Evolutionary conservation across 2,797 vertebrate species (phyloP), one percentile per base, ranked within the genome.

Genomic region (Darevskia nairensis): DNA sequence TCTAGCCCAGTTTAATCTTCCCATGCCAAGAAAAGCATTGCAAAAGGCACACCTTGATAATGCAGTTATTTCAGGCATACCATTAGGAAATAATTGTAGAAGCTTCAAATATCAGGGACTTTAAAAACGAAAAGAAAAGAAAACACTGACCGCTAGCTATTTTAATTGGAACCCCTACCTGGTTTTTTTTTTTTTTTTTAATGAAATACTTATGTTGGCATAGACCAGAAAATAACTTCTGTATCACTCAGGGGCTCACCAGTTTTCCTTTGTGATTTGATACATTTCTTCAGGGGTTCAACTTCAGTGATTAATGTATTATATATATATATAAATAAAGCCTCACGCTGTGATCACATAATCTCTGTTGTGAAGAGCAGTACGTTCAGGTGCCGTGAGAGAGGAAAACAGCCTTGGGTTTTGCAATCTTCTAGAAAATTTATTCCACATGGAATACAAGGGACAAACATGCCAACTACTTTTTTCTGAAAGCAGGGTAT

Each of bases 21-120:
- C 86, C 72, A 6, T 74, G 84, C 82, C 86, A 46, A 89, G 78
- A 68, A 85, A 46, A 74, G 13, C 66, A 1, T 66, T 59, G 41
- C 21, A 39, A 88, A 92, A 90, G 44, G 77, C 82, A 69, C 69
- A 82, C 1, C 66, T 80, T 61, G 91, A 89, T 78, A 87, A 90
- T 84, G 55, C 61, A 50, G 82, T 87, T 39, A 32, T 4, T 91
- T 39, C 3, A 32, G 6, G 74, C 71, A n/a, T 61, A 46, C 87
- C 9, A 68, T 19, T 81, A 59, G 77, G 25, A 76, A 82, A 9
- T 2, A 46, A 7, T 25, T 76, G 25, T 76, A 78, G 44, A 81
- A 82, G 27, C 32, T 15, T 46, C 50, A 86, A 27, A 46, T 85
- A 69, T 68, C 21, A 82, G n/a, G 41, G 25, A 85, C 5, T 0